Conservation (phyloP, 2,888 invertebrate species). For the Tineola bisselliella region DNA sequence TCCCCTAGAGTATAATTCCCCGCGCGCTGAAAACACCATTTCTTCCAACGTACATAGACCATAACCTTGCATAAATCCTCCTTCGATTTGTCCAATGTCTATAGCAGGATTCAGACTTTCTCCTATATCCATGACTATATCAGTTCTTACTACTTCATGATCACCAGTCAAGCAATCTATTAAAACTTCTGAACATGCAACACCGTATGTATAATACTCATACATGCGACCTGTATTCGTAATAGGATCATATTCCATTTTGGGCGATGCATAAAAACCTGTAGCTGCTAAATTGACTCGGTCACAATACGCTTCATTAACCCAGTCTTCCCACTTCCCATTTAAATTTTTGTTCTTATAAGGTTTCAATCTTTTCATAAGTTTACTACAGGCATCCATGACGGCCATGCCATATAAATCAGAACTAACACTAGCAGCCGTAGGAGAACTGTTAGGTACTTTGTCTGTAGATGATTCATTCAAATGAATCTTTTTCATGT, state of each 20-base stretch:
- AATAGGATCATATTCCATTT: conserved; percentile 69
- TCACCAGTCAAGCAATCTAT: conserved; percentile 89
- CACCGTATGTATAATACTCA: conserved; percentile 84
- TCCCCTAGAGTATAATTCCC: conserved; percentile 76
- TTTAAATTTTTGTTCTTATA: conserved; percentile 73
- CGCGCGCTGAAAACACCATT: conserved; percentile 77
- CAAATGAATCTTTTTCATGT: conserved; percentile 73
- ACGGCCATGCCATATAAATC: conserved; percentile 87
- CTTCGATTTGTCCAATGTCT: conserved; percentile 91
- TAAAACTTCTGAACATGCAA: conserved; percentile 84
- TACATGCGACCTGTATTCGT: conserved; percentile 74
- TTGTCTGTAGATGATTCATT: conserved; percentile 82
- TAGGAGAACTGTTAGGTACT: conserved; percentile 83
- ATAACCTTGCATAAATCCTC: conserved; percentile 88
- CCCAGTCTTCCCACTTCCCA: conserved; percentile 83
- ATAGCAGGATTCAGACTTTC: conserved; percentile 90
- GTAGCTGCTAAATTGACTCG: conserved; percentile 77
- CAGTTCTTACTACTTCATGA: conserved; percentile 81
- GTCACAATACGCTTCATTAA: conserved; percentile 73
- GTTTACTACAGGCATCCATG: conserved; percentile 74
- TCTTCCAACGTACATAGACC: conserved; percentile 86
- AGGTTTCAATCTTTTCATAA: conserved; percentile 74
- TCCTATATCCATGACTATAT: conserved; percentile 92
- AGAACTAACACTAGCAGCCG: conserved; percentile 81
- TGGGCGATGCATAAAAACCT: conserved; percentile 77